These are phyloP conservation scores for Bubo blakistoni DNA, from an alignment of 2,113 vertebrate species.

Conservation along the genomic window DNA sequence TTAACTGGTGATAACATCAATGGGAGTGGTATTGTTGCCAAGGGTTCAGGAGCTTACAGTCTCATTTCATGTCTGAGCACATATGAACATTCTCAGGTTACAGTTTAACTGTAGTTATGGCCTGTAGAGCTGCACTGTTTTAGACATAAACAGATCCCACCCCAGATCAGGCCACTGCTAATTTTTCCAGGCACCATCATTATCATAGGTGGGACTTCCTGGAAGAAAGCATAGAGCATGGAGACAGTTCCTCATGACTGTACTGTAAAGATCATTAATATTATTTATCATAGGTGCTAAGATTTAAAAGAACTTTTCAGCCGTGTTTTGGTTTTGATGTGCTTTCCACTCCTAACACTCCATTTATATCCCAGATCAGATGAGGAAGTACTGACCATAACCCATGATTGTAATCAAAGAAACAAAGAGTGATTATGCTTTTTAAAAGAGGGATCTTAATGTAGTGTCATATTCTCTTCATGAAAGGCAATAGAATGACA, in stretches of 20 bases:
- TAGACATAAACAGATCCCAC: not conserved
- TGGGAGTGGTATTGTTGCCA: not conserved
- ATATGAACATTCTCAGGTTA: not conserved
- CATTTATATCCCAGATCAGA: not conserved
- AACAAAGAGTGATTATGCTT: not conserved
- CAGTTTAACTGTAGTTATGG: not conserved
- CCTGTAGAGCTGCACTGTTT: not conserved
- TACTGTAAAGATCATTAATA: not conserved
- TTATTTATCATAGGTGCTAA: not conserved
- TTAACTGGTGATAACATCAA: not conserved
- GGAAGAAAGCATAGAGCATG: not conserved
- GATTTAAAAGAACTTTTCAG: not conserved
- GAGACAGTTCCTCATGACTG: not conserved
- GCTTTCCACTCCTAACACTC: not conserved
- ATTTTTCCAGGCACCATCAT: not conserved
- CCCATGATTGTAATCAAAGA: not conserved
- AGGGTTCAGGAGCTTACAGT: not conserved
- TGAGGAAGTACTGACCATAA: not conserved
- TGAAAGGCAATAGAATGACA: rapidly evolving
- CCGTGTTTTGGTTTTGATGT: not conserved
- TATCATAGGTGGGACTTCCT: not conserved
- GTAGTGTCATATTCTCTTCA: not conserved
- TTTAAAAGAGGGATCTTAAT: not conserved
- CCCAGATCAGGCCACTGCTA: not conserved
- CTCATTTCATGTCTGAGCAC: not conserved